Evolutionary conservation across 53 echinoderm and acorn worm genomes (phyloP).

Genomic region (Hippasteria phrygiana): DNA sequence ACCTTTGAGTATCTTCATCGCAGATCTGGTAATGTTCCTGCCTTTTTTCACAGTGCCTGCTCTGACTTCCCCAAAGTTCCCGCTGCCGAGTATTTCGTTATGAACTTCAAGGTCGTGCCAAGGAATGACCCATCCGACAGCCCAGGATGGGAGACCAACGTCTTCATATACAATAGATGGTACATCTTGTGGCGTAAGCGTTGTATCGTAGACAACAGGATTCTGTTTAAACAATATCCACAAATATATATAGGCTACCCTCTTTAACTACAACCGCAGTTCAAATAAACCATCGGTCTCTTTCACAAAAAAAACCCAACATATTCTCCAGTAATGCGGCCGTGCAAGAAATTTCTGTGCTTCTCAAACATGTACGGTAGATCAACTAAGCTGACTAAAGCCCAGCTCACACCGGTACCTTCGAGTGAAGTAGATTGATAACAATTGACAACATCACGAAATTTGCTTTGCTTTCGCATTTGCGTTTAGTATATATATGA

Average conservation of each 20-base stretch:
- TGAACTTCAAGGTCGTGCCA: background rate
- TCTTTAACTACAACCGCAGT: background rate
- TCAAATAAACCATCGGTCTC: no score
- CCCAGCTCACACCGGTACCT: no score
- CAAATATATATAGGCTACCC: background rate
- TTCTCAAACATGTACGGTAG: no score
- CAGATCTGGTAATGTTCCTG: background rate
- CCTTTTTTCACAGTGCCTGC: background rate
- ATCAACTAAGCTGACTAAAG: no score
- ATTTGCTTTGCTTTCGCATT: no score
- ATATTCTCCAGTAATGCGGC: no score
- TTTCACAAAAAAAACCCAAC: no score
- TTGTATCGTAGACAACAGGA: background rate
- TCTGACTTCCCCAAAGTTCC: constrained; percentile 60
- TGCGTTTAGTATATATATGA: no score
- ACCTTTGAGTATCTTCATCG: constrained; percentile 63
- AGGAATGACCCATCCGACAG: constrained; percentile 1
- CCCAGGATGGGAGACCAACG: constrained; percentile 46
- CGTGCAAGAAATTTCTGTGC: no score
- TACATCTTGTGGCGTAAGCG: background rate
- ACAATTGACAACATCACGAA: no score
- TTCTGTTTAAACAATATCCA: background rate
- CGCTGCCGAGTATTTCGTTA: constrained; percentile 40
- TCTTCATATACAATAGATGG: constrained; percentile 7
- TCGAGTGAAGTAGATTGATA: no score